phyloP scores from a whole-genome alignment of 2,797 vertebrate genomes.

The Hemitrygon akajei region DNA sequence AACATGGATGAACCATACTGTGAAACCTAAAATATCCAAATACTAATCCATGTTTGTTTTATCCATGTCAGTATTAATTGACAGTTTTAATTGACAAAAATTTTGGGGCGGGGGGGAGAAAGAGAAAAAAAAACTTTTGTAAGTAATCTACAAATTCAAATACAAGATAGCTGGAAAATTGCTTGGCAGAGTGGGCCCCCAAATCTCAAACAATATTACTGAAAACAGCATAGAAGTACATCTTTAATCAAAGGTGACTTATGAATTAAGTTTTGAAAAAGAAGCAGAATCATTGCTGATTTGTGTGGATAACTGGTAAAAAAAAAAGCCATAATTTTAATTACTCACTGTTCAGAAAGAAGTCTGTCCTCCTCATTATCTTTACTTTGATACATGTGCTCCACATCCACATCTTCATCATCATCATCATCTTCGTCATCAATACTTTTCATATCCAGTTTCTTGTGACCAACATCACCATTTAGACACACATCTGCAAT shows the following conservation, averaged over 20 bases:
- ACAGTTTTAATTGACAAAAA: neutral
- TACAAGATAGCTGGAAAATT: neutral
- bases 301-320: neutral
- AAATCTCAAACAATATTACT: too few species aligned
- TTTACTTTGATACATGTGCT: constrained; percentile 45
- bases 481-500: constrained; percentile 53
- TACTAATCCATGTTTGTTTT: neutral
- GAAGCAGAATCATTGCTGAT: neutral
- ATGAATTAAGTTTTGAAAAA: neutral
- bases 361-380: constrained; percentile 40
- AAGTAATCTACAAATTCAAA: neutral
- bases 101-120: neutral
- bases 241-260: neutral
- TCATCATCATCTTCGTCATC: constrained; percentile 59
- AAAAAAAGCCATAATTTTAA: neutral
- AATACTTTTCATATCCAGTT: constrained; percentile 65
- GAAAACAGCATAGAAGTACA: neutral
- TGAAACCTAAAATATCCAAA: neutral
- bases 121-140: neutral
- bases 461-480: constrained; percentile 57
- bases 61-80: neutral
- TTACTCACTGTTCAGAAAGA: constrained; percentile 56
- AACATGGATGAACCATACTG: neutral
- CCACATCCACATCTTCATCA: constrained; percentile 53
- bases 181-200: neutral